Evolutionary conservation across 2,888 invertebrate species (phyloP).

Genomic region (Athalia rosae): DNA sequence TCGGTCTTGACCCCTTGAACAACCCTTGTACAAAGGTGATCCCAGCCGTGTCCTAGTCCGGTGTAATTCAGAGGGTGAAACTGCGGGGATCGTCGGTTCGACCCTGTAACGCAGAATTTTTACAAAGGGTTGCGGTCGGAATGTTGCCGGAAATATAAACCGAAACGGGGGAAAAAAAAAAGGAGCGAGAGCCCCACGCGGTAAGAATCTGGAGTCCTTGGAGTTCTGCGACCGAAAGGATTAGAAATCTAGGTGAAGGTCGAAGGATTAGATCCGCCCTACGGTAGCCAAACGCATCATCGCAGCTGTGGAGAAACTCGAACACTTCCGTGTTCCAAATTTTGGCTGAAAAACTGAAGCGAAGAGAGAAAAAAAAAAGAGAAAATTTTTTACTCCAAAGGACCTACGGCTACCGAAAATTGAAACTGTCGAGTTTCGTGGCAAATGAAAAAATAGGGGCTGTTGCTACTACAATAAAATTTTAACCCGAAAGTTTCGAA

Average conservation of each 20-base stretch:
- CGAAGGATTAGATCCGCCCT: slow-evolving; percentile 23
- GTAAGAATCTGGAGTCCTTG: slow-evolving; percentile 45
- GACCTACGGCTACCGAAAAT: slow-evolving; percentile 49
- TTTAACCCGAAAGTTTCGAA: slow-evolving; percentile 9
- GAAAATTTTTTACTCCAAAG: not conserved
- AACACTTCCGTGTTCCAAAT: slow-evolving; percentile 34
- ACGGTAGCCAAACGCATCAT: not conserved
- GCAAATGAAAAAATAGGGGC: slow-evolving; percentile 1
- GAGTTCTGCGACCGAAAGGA: not conserved
- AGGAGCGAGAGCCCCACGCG: slow-evolving; percentile 1
- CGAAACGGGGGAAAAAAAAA: slow-evolving; percentile 44
- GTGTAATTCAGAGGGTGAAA: slow-evolving; percentile 34
- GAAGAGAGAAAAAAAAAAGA: not conserved
- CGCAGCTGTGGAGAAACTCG: slow-evolving; percentile 24
- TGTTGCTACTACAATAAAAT: slow-evolving; percentile 37
- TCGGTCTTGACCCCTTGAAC: slow-evolving; percentile 6
- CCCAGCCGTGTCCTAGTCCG: not conserved
- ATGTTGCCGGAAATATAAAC: slow-evolving; percentile 62
- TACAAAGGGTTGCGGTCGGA: slow-evolving; percentile 63
- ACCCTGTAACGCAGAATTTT: slow-evolving; percentile 7
- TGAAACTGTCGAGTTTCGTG: slow-evolving; percentile 52
- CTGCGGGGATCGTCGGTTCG: not conserved
- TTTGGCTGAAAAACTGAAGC: not conserved
- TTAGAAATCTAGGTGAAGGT: slow-evolving; percentile 45
- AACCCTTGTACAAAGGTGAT: too few relatives aligned